Conservation (phyloP, 2,797 vertebrate species). For the Myripristis murdjan region DNA sequence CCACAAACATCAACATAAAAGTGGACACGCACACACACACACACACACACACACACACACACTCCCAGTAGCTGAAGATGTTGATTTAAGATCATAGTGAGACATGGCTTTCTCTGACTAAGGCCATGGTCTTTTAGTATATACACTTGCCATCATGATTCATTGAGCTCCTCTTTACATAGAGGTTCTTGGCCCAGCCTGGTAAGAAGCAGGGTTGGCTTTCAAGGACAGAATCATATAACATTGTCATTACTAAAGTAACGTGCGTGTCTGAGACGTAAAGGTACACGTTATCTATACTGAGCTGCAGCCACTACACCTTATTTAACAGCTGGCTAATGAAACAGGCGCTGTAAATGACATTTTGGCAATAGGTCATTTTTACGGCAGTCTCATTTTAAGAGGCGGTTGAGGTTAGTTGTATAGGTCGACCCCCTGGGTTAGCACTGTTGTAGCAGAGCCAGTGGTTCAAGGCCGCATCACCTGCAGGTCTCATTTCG, state of each 20-base stretch:
- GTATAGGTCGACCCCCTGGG: constrained; percentile 33
- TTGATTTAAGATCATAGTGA: constrained; percentile 54
- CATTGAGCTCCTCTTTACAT: constrained; percentile 40
- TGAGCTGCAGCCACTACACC: constrained; percentile 45
- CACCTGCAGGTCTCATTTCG: constrained; percentile 19
- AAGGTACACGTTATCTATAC: constrained; percentile 67
- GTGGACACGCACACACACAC: not conserved
- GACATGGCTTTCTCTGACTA: constrained; percentile 28
- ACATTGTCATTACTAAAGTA: constrained; percentile 74
- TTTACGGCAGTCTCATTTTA: constrained; percentile 51
- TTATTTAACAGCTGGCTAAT: constrained; percentile 63
- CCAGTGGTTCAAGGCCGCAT: constrained; percentile 7
- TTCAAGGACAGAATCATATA: constrained; percentile 75
- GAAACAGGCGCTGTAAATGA: constrained; percentile 51
- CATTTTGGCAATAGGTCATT: constrained; percentile 59
- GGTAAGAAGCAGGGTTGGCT: constrained; percentile 54
- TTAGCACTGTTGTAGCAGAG: constrained; percentile 13
- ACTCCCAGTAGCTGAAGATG: constrained; percentile 43
- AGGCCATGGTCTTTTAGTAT: constrained; percentile 40
- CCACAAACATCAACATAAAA: too few species aligned
- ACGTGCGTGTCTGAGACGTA: constrained; percentile 73
- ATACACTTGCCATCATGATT: constrained; percentile 68
- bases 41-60: not conserved
- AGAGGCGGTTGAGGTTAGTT: constrained; percentile 38
- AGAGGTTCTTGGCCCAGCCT: constrained; percentile 50